Evolutionary conservation across 1,140 invertebrate species (phyloP).

Genomic region (Pseudomyrmex cubaensis): DNA sequence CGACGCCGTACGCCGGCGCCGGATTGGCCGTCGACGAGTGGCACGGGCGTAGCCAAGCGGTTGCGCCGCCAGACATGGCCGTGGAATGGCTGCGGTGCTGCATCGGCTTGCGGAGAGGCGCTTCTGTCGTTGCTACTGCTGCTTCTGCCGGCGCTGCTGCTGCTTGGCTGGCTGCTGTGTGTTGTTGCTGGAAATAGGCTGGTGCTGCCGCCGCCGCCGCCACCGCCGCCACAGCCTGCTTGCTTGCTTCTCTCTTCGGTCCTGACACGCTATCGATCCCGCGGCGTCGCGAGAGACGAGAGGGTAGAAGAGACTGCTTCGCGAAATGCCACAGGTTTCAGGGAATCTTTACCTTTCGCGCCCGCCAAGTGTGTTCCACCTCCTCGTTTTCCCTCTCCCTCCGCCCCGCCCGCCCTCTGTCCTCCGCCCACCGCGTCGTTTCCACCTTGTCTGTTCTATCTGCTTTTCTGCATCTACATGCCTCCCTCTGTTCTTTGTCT

Average conservation of each 20-base stretch:
- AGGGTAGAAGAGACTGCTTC: slow-evolving; percentile 52
- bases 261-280: slow-evolving; percentile 73
- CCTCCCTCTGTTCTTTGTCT: background rate
- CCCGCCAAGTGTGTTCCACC: slow-evolving; percentile 62
- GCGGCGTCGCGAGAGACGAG: slow-evolving; percentile 65
- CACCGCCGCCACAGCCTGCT: slow-evolving; percentile 47
- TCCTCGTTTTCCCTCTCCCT: slow-evolving; percentile 8
- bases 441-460: slow-evolving; percentile 40
- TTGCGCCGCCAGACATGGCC: slow-evolving; percentile 74
- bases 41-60: slow-evolving; percentile 73
- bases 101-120: slow-evolving; percentile 64
- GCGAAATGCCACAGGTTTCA: slow-evolving; percentile 78
- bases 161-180: slow-evolving; percentile 64
- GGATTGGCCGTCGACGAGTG: slow-evolving; percentile 66
- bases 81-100: slow-evolving; percentile 80
- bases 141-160: slow-evolving; percentile 65
- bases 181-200: slow-evolving; percentile 66
- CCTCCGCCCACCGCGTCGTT: slow-evolving; percentile 1
- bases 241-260: slow-evolving; percentile 66
- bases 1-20: slow-evolving; percentile 39
- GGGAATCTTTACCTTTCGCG: slow-evolving; percentile 70
- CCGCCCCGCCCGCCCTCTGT: too few relatives aligned
- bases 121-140: slow-evolving; percentile 61
- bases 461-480: slow-evolving; percentile 20
- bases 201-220: slow-evolving; percentile 52